phyloP scores from a whole-genome alignment of 2,888 invertebrate genomes.

The Drosophila paranaensis region DNA sequence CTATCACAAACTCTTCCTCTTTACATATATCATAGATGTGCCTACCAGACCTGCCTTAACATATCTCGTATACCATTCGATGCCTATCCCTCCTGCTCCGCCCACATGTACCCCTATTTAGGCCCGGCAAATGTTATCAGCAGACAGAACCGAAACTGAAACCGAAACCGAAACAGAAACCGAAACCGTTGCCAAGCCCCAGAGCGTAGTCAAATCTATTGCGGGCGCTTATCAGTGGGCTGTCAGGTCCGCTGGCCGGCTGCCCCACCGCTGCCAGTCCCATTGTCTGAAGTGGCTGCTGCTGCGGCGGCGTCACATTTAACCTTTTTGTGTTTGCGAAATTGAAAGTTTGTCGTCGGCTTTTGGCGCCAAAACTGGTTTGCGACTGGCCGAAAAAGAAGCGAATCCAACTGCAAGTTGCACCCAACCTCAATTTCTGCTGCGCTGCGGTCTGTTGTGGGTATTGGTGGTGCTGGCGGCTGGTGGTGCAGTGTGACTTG shows the following conservation, averaged over 20 bases:
- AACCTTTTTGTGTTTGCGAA: slow-evolving; percentile 68
- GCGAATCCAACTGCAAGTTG: slow-evolving; percentile 17
- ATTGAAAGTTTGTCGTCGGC: slow-evolving; percentile 72
- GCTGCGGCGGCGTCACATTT: slow-evolving; percentile 53
- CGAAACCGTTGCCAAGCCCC: slow-evolving; percentile 1
- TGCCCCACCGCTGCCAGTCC: background rate
- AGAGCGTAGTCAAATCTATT: slow-evolving; percentile 43
- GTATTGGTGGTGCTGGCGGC: slow-evolving; percentile 3
- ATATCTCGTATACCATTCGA: too few relatives aligned
- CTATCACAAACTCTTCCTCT: too few relatives aligned
- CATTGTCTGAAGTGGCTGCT: slow-evolving; percentile 5
- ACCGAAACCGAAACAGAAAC: slow-evolving; percentile 2
- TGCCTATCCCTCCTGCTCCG: too few relatives aligned
- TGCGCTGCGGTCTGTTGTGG: slow-evolving; percentile 34
- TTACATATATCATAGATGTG: too few relatives aligned
- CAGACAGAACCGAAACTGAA: slow-evolving; percentile 34
- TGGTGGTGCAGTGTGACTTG: slow-evolving; percentile 12
- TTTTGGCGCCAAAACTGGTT: slow-evolving; percentile 69
- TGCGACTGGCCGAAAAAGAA: slow-evolving; percentile 40
- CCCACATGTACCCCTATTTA: background rate
- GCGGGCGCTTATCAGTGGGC: slow-evolving; percentile 63
- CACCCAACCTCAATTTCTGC: slow-evolving; percentile 62
- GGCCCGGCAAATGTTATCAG: slow-evolving; percentile 46
- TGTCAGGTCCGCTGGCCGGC: slow-evolving; percentile 57
- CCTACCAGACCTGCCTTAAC: too few relatives aligned